phyloP scores from a whole-genome alignment of 1,140 invertebrate genomes.

The Zaprionus nigranus region DNA sequence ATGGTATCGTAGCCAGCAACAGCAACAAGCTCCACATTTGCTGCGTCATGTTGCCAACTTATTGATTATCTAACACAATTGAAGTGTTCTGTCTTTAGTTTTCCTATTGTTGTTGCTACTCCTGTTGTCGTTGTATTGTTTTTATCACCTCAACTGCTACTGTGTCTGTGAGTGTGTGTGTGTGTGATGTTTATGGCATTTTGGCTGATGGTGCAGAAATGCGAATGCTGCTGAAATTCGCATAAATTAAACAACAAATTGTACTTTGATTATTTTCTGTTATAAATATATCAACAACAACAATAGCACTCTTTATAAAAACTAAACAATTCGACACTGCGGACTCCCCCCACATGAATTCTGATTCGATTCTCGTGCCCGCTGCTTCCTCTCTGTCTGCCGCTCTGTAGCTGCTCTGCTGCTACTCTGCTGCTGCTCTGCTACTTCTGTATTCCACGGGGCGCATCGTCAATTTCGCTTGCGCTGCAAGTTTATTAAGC shows the following conservation, averaged over 20 bases:
- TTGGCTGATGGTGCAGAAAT: conserved; percentile 40
- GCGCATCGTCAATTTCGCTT: conserved; percentile 52
- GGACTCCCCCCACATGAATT: background rate
- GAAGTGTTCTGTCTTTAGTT: background rate
- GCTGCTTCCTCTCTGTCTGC: background rate
- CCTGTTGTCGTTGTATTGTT: conserved; percentile 5
- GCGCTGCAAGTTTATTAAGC: conserved; percentile 56
- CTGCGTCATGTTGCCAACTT: conserved; percentile 48
- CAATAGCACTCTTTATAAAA: conserved; percentile 22
- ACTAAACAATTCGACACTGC: conserved; percentile 16
- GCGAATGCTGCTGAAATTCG: conserved; percentile 29
- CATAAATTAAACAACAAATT: conserved; percentile 14
- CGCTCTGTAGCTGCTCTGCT: too few species aligned
- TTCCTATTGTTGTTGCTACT: background rate
- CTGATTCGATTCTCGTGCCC: background rate
- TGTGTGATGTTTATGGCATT: conserved; percentile 55
- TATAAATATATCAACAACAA: conserved; percentile 34
- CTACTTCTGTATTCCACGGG: conserved; percentile 42
- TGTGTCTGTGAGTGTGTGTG: background rate
- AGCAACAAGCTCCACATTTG: conserved; percentile 34
- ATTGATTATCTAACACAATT: conserved; percentile 8
- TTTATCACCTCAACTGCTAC: conserved; percentile 33
- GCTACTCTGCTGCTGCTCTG: background rate
- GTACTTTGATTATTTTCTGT: conserved; percentile 23
- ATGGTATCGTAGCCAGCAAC: conserved; percentile 44